A percentile compares a stretch with the other conserved stretches of the same genome.
phyloP scores from a whole-genome alignment of 2,113 vertebrate genomes.

The Nematolebias whitei region DNA sequence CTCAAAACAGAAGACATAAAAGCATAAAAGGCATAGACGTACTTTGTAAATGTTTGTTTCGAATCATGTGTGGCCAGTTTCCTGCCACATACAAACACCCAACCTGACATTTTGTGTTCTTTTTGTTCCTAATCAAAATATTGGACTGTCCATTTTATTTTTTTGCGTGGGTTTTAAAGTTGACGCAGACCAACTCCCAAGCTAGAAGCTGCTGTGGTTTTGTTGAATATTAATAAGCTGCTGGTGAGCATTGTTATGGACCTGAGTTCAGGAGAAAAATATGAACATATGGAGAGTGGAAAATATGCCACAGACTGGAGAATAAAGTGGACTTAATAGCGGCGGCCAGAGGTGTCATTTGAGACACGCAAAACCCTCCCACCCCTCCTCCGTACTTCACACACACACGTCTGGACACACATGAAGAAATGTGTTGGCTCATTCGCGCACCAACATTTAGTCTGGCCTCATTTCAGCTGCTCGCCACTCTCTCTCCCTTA shows the following conservation, averaged over 20 bases:
- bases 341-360: slow-evolving; percentile 63
- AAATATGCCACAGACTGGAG: slow-evolving; percentile 54
- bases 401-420: slow-evolving; percentile 22
- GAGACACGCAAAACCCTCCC: slow-evolving; percentile 40
- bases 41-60: no score
- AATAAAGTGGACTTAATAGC: slow-evolving; percentile 67
- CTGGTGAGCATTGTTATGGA: slow-evolving; percentile 31
- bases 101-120: not conserved
- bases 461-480: slow-evolving; percentile 58
- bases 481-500: slow-evolving; percentile 9
- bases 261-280: slow-evolving; percentile 44
- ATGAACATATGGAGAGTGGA: slow-evolving; percentile 67
- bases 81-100: slow-evolving; percentile 7
- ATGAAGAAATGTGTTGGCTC: slow-evolving; percentile 26
- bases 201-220: slow-evolving; percentile 11
- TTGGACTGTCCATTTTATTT: slow-evolving; percentile 4
- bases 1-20: no score
- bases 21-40: no score
- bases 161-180: slow-evolving; percentile 25
- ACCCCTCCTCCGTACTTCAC: slow-evolving; percentile 1
- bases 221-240: slow-evolving; percentile 56
- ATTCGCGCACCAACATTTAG: slow-evolving; percentile 47
- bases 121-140: not conserved
- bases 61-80: no score
- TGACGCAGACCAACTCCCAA: slow-evolving; percentile 27